These are phyloP conservation scores for Venusia cambrica DNA, from an alignment of 2,888 invertebrate species.

Conservation along the genomic window DNA sequence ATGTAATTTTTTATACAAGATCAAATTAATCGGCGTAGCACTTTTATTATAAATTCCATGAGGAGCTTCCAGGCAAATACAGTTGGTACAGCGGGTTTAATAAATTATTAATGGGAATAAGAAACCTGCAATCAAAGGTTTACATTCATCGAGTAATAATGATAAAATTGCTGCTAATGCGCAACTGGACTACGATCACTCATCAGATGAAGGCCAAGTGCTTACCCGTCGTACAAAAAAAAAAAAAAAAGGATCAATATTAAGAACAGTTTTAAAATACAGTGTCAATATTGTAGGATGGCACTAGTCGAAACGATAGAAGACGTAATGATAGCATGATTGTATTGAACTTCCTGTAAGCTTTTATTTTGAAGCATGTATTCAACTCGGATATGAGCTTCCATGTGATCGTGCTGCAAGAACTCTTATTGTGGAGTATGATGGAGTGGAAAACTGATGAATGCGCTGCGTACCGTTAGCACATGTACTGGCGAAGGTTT, in stretches of 20 bases:
- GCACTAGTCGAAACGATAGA: too few relatives aligned
- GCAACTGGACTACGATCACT: too few relatives aligned
- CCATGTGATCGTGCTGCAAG: conserved; percentile 27
- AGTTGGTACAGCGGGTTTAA: conserved; percentile 64
- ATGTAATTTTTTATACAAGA: conserved; percentile 38
- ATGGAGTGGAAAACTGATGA: conserved; percentile 51
- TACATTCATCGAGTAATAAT: background rate
- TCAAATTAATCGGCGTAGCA: conserved; percentile 14
- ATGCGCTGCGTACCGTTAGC: conserved; percentile 44
- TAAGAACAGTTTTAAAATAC: too few relatives aligned
- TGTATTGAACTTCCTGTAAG: too few relatives aligned
- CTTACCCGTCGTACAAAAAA: too few relatives aligned
- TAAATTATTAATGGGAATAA: conserved; percentile 55
- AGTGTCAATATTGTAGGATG: too few relatives aligned
- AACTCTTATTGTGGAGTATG: conserved; percentile 31
- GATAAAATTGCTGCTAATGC: background rate
- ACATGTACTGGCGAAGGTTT: conserved; percentile 54
- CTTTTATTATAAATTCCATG: conserved; percentile 37
- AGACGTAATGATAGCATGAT: too few relatives aligned
- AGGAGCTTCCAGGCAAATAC: conserved; percentile 39
- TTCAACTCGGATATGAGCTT: conserved; percentile 15
- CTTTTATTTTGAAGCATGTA: too few relatives aligned
- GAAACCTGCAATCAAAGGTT: conserved; percentile 1
- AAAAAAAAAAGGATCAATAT: too few relatives aligned
- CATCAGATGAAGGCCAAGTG: too few relatives aligned